Percentiles rank a stretch among this genome's conserved stretches.
phyloP scores from a whole-genome alignment of 2,888 invertebrate genomes.

The Mamestra brassicae region DNA sequence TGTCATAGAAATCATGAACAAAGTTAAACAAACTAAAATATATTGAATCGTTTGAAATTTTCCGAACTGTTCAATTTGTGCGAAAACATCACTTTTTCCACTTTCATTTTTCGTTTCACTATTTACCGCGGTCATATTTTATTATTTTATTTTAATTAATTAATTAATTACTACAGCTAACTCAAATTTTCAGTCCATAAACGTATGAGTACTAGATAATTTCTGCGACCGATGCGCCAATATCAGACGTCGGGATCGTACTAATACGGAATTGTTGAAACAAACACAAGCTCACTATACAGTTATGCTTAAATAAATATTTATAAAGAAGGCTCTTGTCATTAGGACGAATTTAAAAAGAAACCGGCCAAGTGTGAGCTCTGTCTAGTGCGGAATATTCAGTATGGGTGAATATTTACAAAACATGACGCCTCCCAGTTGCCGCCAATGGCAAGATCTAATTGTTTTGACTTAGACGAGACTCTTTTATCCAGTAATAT shows the following conservation, averaged over 20 bases:
- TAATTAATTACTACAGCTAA: background rate
- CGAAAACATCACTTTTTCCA: constrained; percentile 61
- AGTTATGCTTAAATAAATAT: constrained; percentile 47
- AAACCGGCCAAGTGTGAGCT: constrained; percentile 30
- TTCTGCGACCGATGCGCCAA: constrained; percentile 34
- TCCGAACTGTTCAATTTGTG: constrained; percentile 75
- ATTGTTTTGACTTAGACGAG: constrained; percentile 5
- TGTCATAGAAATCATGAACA: constrained; percentile 81
- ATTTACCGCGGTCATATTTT: constrained; percentile 52
- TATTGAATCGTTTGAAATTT: constrained; percentile 81
- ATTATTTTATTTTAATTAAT: background rate
- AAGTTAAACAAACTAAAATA: constrained; percentile 77
- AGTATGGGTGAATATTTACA: constrained; percentile 29
- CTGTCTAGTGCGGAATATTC: constrained; percentile 32
- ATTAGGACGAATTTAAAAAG: constrained; percentile 23
- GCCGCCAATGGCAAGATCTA: constrained; percentile 5
- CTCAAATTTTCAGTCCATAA: background rate
- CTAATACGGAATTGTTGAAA: constrained; percentile 44
- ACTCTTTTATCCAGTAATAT: constrained; percentile 23
- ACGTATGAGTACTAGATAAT: constrained; percentile 1
- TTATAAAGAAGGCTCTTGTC: constrained; percentile 29
- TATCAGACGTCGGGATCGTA: constrained; percentile 40
- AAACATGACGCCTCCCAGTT: background rate
- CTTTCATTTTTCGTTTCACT: constrained; percentile 33
- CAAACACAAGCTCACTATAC: constrained; percentile 45